Conservation (phyloP, 2,797 vertebrate species). For the Scleropages formosus region DNA sequence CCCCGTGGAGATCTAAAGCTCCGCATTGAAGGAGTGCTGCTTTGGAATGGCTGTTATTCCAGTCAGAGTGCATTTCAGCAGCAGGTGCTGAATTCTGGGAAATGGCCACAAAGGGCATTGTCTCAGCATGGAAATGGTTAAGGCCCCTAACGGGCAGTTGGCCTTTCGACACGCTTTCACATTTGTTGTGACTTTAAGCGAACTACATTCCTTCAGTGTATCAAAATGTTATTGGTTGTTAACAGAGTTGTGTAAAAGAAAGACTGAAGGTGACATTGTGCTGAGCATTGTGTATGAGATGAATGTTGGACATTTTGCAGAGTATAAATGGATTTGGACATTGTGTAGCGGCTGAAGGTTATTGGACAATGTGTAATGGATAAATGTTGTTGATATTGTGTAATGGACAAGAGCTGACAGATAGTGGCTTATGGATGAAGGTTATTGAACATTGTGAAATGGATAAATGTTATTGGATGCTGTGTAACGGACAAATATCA, state of each 20-base stretch:
- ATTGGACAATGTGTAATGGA: no score
- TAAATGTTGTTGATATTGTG: no score
- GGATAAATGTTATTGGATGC: no score
- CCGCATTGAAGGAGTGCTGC: slow-evolving; percentile 8
- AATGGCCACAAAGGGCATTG: slow-evolving; percentile 9
- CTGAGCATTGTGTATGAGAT: no score
- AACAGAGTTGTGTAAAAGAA: background rate
- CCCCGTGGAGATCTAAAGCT: slow-evolving; percentile 57
- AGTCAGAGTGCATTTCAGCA: slow-evolving; percentile 37
- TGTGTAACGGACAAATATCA: no score
- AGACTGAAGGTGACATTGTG: background rate
- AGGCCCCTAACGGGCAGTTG: slow-evolving; percentile 15
- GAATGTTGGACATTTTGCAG: background rate
- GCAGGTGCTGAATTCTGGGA: slow-evolving; percentile 39
- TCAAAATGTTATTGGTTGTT: background rate
- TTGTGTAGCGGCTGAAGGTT: no score
- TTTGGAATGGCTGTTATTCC: slow-evolving; percentile 31
- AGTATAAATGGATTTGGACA: background rate
- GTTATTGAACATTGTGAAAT: no score
- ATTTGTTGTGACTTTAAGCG: slow-evolving; percentile 15
- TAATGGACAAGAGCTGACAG: no score
- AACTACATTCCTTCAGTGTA: slow-evolving; percentile 6
- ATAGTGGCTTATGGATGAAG: no score
- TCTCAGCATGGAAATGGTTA: slow-evolving; percentile 25
- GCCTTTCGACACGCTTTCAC: slow-evolving; percentile 13